These are phyloP conservation scores for Smutsia temminckii DNA, from an alignment of 2,797 vertebrate genomes.

Conservation along the genomic window DNA sequence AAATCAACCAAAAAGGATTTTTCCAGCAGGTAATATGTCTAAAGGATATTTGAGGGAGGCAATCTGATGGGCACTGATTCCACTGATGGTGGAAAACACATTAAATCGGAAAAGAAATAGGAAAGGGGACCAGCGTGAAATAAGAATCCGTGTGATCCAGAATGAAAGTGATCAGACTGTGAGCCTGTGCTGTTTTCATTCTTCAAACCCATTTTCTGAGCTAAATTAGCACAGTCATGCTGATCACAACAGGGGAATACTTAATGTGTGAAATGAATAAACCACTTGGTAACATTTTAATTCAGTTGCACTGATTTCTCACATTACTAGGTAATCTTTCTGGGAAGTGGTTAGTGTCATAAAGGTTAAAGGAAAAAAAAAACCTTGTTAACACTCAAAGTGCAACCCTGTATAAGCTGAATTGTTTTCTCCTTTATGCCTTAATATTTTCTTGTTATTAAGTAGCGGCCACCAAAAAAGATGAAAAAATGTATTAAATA, in stretches of 20 bases:
- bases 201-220: neutral
- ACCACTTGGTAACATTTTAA: neutral
- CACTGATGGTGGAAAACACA: neutral
- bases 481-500: neutral
- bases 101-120: neutral
- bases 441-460: neutral
- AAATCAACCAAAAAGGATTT: neutral
- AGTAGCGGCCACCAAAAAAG: neutral
- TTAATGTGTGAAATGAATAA: neutral
- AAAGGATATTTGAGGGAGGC: neutral
- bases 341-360: neutral
- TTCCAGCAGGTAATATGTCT: neutral
- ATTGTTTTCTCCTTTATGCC: neutral
- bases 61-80: neutral
- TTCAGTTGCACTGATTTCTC: neutral
- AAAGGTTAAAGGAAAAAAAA: neutral
- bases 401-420: neutral
- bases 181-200: neutral
- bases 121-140: neutral
- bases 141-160: neutral
- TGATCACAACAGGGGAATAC: neutral
- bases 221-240: neutral
- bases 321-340: neutral
- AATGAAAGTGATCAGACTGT: neutral
- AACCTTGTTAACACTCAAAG: neutral